phyloP scores from a whole-genome alignment of 2,113 vertebrate genomes.

The Brachypteracias leptosomus region DNA sequence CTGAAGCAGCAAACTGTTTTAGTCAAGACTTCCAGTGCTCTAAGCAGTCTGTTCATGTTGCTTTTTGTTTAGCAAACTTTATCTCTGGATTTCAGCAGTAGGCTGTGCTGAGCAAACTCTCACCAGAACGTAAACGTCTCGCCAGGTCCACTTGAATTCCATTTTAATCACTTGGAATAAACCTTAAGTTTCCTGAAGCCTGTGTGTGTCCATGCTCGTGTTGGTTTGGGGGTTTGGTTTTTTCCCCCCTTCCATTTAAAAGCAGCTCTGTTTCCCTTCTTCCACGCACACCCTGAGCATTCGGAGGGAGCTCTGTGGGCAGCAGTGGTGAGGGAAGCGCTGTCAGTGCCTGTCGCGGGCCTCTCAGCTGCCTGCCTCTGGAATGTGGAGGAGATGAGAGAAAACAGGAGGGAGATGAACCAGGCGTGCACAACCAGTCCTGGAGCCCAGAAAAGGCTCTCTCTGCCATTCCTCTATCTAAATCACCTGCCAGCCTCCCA shows the following conservation, averaged over 20 bases:
- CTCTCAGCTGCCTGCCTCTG: slow-evolving; percentile 57
- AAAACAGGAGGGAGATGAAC: slow-evolving; percentile 73
- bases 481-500: background rate
- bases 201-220: background rate
- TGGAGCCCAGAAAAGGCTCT: background rate
- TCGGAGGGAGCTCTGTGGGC: background rate
- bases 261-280: background rate
- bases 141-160: slow-evolving; percentile 40
- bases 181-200: background rate
- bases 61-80: slow-evolving; percentile 5
- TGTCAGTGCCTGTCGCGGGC: slow-evolving; percentile 46
- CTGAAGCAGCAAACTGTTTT: background rate
- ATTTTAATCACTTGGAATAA: slow-evolving; percentile 43
- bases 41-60: background rate
- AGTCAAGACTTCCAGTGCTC: background rate
- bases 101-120: background rate
- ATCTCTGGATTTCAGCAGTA: slow-evolving; percentile 21
- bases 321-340: background rate
- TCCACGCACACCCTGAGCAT: background rate
- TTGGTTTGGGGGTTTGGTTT: background rate
- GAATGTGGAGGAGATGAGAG: slow-evolving; percentile 89
- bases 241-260: background rate
- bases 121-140: slow-evolving; percentile 15
- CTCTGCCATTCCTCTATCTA: background rate
- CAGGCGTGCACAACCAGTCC: slow-evolving; percentile 31